Evolutionary conservation across 2,797 vertebrate species (phyloP).

Genomic region (Poeciliopsis gracilis): DNA sequence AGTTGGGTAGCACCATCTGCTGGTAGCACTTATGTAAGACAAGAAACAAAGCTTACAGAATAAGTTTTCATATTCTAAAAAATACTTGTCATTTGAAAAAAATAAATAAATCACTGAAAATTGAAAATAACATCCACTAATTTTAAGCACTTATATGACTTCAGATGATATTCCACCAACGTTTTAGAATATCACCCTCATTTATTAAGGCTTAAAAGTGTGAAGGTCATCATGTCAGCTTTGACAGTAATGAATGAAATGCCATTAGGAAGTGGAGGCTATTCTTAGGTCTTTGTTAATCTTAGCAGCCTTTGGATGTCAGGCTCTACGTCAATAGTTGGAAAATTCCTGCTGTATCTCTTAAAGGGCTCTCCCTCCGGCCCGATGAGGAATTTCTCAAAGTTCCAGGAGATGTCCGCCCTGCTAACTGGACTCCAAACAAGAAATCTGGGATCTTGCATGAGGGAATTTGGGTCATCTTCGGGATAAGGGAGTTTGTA

Average conservation of each 20-base stretch:
- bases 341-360: constrained; percentile 91
- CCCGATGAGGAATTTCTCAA: constrained; percentile 96
- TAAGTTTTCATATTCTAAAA: background rate
- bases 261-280: constrained; percentile 38
- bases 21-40: constrained; percentile 38
- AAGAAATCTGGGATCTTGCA: constrained; percentile 88
- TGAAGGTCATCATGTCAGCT: constrained; percentile 41
- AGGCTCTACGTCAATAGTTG: constrained; percentile 88
- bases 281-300: constrained; percentile 88
- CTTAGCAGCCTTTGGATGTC: constrained; percentile 94
- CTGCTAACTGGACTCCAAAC: constrained; percentile 91
- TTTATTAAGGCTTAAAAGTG: constrained; percentile 84
- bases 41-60: constrained; percentile 5
- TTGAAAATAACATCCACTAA: constrained; percentile 53
- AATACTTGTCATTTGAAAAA: background rate
- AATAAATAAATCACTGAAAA: background rate
- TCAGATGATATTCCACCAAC: constrained; percentile 80
- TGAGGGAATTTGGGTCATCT: constrained; percentile 86
- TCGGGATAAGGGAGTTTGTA: constrained; percentile 91
- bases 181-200: constrained; percentile 88
- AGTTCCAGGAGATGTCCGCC: constrained; percentile 95
- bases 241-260: constrained; percentile 40
- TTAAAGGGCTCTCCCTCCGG: constrained; percentile 97
- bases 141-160: constrained; percentile 78
- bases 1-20: constrained; percentile 68